These are phyloP conservation scores for Bombus cullumanus DNA, from an alignment of 1,140 invertebrate genomes.

Conservation along the genomic window DNA sequence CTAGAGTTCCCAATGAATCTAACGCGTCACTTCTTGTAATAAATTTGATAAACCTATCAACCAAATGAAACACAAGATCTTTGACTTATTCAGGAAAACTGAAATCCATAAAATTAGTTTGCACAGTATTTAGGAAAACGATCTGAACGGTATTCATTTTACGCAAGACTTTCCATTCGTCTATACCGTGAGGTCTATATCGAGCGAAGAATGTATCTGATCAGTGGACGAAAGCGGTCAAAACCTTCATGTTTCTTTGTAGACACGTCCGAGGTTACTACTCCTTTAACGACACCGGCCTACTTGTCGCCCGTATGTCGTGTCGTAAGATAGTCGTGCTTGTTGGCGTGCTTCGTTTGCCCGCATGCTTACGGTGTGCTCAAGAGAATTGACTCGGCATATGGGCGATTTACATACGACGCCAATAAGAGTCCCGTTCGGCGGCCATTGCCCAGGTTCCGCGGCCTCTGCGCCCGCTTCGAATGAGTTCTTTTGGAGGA, in stretches of 20 bases:
- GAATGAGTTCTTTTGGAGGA: slow-evolving; percentile 16
- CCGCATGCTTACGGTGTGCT: slow-evolving; percentile 78
- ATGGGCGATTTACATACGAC: slow-evolving; percentile 81
- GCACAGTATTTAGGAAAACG: no score
- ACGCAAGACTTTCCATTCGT: background rate
- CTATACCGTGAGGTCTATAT: no score
- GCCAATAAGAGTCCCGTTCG: slow-evolving; percentile 61
- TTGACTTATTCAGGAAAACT: no score
- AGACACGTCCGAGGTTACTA: slow-evolving; percentile 60
- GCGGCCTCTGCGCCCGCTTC: background rate
- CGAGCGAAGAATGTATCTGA: background rate
- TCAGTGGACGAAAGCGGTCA: slow-evolving; percentile 39
- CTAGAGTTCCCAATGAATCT: no score
- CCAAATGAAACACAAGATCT: no score
- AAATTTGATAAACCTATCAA: no score
- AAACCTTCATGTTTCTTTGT: slow-evolving; percentile 40
- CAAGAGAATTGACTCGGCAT: slow-evolving; percentile 77
- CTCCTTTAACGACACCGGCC: slow-evolving; percentile 73
- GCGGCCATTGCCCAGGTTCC: slow-evolving; percentile 43
- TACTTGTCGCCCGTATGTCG: slow-evolving; percentile 81
- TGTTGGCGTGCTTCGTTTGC: slow-evolving; percentile 68
- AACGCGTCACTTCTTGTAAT: no score
- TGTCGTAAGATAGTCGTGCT: slow-evolving; percentile 76
- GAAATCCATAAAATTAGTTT: no score
- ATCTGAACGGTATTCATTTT: no score